Evolutionary conservation across 1,140 invertebrate genomes (phyloP).

Genomic region (Lepidurus couesii): DNA sequence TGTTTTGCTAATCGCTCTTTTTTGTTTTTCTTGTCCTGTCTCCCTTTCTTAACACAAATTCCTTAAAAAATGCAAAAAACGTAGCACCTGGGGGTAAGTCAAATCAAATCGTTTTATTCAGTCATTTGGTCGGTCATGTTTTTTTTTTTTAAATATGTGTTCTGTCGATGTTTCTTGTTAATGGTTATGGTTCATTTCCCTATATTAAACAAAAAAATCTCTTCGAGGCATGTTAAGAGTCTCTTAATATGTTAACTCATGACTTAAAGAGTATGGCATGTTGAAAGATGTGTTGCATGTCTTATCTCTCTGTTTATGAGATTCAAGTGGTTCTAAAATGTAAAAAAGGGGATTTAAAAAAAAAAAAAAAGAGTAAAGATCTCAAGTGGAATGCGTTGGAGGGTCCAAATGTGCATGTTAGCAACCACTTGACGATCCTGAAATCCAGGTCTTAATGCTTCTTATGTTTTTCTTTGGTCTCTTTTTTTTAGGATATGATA

Average conservation of each 20-base stretch:
- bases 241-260: not conserved
- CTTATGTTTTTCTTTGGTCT: slow-evolving; percentile 15
- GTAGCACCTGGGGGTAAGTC: slow-evolving; percentile 17
- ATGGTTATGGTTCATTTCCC: too few relatives aligned
- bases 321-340: not conserved
- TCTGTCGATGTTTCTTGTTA: slow-evolving; percentile 24
- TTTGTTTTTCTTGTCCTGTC: slow-evolving; percentile 28
- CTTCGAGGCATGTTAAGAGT: not conserved
- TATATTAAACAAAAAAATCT: not conserved
- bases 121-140: slow-evolving; percentile 4
- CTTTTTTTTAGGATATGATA: slow-evolving; percentile 84
- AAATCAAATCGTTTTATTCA: not conserved
- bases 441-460: not conserved
- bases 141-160: slow-evolving; percentile 5
- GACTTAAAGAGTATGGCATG: not conserved
- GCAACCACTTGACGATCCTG: not conserved
- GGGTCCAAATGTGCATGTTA: not conserved
- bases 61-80: slow-evolving; percentile 20
- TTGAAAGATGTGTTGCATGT: not conserved
- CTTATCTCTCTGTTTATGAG: not conserved
- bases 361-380: not conserved
- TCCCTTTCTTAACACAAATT: slow-evolving; percentile 34
- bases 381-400: not conserved
- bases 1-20: slow-evolving; percentile 30
- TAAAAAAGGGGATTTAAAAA: not conserved